Base-by-base conservation (phyloP, 1,140 invertebrate genomes). In the Drosophila eugracilis region DNA sequence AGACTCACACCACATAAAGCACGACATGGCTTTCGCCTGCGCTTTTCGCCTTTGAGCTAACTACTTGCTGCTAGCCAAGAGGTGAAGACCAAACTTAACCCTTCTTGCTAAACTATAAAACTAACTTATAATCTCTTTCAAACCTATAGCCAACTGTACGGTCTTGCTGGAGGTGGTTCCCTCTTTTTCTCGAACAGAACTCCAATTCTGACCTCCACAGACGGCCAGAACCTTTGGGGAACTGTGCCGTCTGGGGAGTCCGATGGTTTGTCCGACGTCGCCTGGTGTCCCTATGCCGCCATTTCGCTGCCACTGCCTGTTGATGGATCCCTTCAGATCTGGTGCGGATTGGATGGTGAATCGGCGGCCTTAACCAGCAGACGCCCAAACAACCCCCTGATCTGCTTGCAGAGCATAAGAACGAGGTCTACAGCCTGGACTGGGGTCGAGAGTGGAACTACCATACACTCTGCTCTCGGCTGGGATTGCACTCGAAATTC, bases 231-330 rank as follows among this genome's bases (percentile, higher is more conserved):
- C 37, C 53, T 92, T n/a, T 10, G 75, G 92, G 19, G 93, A 94
- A 81, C 75, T 94, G 22, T 92, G 93, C 67, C 93, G 93, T 53
- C 93, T 94, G 79, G 93, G 95, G 72, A 95, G 95, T 93, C 93
- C 52, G 95, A 96, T 93, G 95, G 95, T 12, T 90, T 97, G 12
- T 96, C 96, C 93, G 96, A 97, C 93, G 94, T 96, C 41, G 93
- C 94, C 36, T 97, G 96, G 96, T 95, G 95, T 70, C 95, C 96
- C 72, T 93, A 93, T 37, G 93, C 94, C 79, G 93, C 94, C 19
- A 94, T 73, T 92, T 95, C 5, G 93, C 95, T 0, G 94, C 96
- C 2, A 95, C 95, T 37, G 95, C 94, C 3, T 94, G 96, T 96
- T 0, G 96, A 97, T 93, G 96, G 96, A 0, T 93, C 93, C 1